Percentiles rank a stretch among this genome's conserved stretches.
Conservation (phyloP, 2,113 vertebrate genomes). For the Phasianus colchicus region DNA sequence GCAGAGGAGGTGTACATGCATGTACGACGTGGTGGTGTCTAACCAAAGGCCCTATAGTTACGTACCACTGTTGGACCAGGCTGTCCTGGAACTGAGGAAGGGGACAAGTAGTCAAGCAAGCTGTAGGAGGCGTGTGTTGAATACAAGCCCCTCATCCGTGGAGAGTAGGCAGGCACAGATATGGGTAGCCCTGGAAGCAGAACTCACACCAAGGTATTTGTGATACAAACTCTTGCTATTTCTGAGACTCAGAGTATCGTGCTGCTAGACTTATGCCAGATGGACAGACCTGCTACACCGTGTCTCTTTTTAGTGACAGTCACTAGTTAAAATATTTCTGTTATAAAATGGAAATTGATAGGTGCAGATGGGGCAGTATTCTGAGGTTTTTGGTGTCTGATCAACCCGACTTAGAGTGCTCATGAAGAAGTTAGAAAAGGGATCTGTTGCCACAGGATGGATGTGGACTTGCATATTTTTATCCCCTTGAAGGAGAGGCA, state of each 20-base stretch:
- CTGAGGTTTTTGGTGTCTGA: constrained; percentile 16
- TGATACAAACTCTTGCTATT: neutral
- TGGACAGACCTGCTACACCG: neutral
- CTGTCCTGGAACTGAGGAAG: neutral
- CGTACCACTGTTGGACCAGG: rapidly evolving
- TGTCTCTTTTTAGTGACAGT: neutral
- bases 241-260: neutral
- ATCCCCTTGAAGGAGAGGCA: constrained; percentile 8
- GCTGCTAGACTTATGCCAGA: neutral
- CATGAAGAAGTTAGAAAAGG: constrained; percentile 9
- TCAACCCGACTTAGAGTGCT: neutral
- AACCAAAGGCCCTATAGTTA: rapidly evolving
- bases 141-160: too few species aligned
- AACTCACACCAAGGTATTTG: rapidly evolving
- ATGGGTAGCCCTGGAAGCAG: neutral
- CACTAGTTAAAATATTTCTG: neutral
- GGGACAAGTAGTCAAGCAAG: neutral
- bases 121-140: rapidly evolving
- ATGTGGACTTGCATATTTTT: constrained; percentile 17
- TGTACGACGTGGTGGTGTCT: neutral
- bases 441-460: constrained; percentile 44
- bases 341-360: neutral
- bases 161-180: neutral
- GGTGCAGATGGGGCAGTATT: neutral
- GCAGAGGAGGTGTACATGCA: rapidly evolving